Evolutionary conservation across 2,888 invertebrate species (phyloP).

Genomic region (Drosophila neutralis): DNA sequence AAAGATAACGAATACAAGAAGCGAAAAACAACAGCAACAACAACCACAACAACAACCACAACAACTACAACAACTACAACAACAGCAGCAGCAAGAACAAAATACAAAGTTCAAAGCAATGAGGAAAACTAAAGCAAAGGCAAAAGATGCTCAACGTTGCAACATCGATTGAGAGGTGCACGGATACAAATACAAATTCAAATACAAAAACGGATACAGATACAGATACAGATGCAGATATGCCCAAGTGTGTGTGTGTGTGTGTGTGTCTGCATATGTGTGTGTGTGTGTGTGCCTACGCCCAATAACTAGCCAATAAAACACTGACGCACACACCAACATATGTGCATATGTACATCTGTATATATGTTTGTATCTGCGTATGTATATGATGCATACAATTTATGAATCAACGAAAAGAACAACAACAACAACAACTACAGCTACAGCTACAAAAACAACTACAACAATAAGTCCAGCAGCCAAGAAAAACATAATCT

Average conservation of each 20-base stretch:
- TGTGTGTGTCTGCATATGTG: background rate
- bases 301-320: conserved; percentile 30
- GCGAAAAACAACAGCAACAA: conserved; percentile 2
- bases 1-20: background rate
- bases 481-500: background rate
- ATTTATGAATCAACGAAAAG: background rate
- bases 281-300: conserved; percentile 16
- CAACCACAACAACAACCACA: background rate
- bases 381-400: background rate
- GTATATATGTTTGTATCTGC: background rate
- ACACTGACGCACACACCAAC: conserved; percentile 2
- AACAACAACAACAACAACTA: background rate
- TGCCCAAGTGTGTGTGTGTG: conserved; percentile 14
- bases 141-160: conserved; percentile 36
- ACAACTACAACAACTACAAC: background rate
- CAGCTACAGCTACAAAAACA: background rate
- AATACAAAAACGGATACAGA: background rate
- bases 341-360: background rate
- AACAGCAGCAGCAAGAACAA: background rate
- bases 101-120: conserved; percentile 1
- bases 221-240: conserved; percentile 22
- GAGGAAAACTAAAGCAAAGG: background rate
- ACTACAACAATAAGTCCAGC: background rate
- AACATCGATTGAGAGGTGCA: conserved; percentile 19
- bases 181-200: conserved; percentile 7